Conservation (phyloP, 2,797 vertebrate genomes). For the Galago senegalensis region DNA sequence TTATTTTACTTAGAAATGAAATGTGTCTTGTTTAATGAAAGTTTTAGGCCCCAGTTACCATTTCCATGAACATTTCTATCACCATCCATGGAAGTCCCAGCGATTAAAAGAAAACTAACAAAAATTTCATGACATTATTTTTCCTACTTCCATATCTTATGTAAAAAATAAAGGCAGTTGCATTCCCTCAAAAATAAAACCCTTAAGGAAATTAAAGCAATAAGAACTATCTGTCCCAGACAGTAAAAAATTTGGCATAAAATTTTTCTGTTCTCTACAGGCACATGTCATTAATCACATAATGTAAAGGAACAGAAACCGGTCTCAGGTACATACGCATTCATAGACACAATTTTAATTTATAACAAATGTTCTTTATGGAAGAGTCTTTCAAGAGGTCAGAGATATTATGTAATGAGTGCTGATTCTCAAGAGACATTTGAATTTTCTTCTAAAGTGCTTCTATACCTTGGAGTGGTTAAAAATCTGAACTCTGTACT, state of each 20-base stretch:
- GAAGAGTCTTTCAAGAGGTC: background rate
- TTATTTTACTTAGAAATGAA: background rate
- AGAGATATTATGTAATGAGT: background rate
- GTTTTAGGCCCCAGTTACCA: background rate
- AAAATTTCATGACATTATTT: background rate
- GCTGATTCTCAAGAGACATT: background rate
- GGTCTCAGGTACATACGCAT: background rate
- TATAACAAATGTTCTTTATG: background rate
- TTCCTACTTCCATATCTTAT: background rate
- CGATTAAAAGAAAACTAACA: slow-evolving; percentile 8
- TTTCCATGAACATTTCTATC: background rate
- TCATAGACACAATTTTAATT: background rate
- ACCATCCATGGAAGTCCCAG: background rate
- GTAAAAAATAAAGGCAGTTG: background rate
- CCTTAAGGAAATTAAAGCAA: background rate
- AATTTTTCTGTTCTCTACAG: background rate
- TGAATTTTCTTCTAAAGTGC: background rate
- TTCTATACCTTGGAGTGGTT: background rate
- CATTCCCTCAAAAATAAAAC: background rate
- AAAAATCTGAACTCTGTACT: background rate
- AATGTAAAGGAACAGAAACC: background rate
- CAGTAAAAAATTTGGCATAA: background rate
- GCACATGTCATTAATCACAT: background rate
- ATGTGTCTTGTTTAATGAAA: slow-evolving; percentile 9
- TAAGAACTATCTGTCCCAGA: background rate